phyloP scores from a whole-genome alignment of 1,140 invertebrate species.

The Platyura marginata region DNA sequence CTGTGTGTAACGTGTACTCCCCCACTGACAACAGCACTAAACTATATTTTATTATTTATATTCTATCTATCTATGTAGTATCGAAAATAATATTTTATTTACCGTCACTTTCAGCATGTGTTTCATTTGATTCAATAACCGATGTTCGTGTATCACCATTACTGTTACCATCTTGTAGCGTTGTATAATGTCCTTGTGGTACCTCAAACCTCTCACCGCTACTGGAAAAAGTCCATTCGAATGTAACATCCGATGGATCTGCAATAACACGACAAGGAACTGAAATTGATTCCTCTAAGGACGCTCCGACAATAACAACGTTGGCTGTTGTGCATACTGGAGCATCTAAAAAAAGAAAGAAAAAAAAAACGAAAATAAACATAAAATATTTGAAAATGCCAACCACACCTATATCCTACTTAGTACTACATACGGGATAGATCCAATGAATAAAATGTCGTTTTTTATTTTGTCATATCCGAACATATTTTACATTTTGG shows the following conservation, averaged over 20 bases:
- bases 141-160: not conserved
- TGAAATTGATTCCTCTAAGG: slow-evolving; percentile 59
- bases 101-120: slow-evolving; percentile 24
- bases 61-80: not conserved
- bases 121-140: slow-evolving; percentile 19
- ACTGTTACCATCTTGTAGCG: slow-evolving; percentile 17
- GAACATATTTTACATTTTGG: too few species aligned
- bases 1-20: too few species aligned
- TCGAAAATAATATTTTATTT: slow-evolving; percentile 4
- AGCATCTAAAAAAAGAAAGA: slow-evolving; percentile 38
- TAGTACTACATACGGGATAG: too few species aligned
- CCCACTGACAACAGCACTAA: too few species aligned
- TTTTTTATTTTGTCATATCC: too few species aligned
- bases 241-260: slow-evolving; percentile 64
- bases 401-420: too few species aligned
- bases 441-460: too few species aligned
- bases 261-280: slow-evolving; percentile 71
- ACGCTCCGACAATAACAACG: slow-evolving; percentile 59
- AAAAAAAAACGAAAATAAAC: slow-evolving; percentile 6
- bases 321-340: slow-evolving; percentile 56
- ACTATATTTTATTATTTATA: too few species aligned
- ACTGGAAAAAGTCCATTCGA: slow-evolving; percentile 78
- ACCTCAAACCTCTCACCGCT: slow-evolving; percentile 69
- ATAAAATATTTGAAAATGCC: not conserved
- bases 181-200: slow-evolving; percentile 34